Evolutionary conservation across 2,113 vertebrate genomes (phyloP).

Genomic region (Varanus komodoensis): DNA sequence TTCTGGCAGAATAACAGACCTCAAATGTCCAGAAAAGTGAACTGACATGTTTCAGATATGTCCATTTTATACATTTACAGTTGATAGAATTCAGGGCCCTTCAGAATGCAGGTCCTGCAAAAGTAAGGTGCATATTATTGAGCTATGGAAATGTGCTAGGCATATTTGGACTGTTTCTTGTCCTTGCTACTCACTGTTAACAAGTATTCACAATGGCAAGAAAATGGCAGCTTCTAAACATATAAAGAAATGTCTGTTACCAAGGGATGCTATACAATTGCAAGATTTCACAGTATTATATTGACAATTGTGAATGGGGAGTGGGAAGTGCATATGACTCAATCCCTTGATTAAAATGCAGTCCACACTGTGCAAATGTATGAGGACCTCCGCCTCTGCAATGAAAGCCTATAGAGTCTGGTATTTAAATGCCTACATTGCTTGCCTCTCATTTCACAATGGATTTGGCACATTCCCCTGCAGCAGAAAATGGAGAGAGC

Average conservation of each 20-base stretch:
- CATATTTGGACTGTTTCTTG: background rate
- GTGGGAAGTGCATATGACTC: conserved; percentile 25
- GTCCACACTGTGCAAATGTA: conserved; percentile 30
- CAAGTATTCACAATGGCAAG: background rate
- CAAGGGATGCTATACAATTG: conserved; percentile 11
- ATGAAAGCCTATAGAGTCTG: conserved; percentile 38
- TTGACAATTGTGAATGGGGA: conserved; percentile 37
- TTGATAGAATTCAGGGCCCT: background rate
- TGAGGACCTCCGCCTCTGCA: conserved; percentile 39
- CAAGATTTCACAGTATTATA: conserved; percentile 21
- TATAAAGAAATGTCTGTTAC: conserved; percentile 29
- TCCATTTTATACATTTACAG: background rate
- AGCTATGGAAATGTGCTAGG: background rate
- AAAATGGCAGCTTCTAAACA: conserved; percentile 11
- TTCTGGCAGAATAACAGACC: background rate
- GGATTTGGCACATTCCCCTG: conserved; percentile 19
- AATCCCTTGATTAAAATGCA: conserved; percentile 31
- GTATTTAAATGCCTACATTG: conserved; percentile 29
- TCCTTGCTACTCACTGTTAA: background rate
- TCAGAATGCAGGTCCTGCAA: background rate
- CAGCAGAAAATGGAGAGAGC: conserved; percentile 7
- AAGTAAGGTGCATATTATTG: background rate
- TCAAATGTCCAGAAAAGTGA: background rate
- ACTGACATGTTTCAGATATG: background rate
- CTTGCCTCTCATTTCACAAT: conserved; percentile 16